Conservation (phyloP, 2,113 vertebrate genomes). For the Tichodroma muraria region DNA sequence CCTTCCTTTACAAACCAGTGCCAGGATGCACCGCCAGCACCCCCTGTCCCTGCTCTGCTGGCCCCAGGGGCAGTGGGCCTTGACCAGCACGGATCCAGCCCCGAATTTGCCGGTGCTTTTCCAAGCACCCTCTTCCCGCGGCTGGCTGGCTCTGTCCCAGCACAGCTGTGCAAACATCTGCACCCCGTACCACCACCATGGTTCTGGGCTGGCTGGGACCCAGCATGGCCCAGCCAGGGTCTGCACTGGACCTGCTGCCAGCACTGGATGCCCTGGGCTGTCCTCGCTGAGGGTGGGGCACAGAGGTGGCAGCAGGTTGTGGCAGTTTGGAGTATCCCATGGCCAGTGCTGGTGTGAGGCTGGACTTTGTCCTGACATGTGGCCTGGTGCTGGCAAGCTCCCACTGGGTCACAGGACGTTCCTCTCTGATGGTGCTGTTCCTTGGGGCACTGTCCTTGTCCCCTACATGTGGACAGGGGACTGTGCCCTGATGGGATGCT, state of each 20-base stretch:
- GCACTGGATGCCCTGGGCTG: rapidly evolving
- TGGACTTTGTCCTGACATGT: neutral
- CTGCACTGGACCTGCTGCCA: neutral
- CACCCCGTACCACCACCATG: rapidly evolving
- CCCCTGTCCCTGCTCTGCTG: neutral
- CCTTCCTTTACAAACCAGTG: neutral
- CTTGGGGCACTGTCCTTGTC: neutral
- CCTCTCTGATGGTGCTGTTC: rapidly evolving
- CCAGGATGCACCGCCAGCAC: neutral
- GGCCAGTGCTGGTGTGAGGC: rapidly evolving
- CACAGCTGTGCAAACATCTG: conserved; percentile 26
- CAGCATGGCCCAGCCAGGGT: rapidly evolving
- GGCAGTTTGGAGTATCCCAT: rapidly evolving
- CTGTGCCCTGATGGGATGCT: neutral
- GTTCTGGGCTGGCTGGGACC: neutral
- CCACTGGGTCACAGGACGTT: rapidly evolving
- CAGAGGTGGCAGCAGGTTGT: neutral
- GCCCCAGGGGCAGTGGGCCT: neutral
- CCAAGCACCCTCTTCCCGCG: neutral
- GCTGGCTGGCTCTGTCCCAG: neutral
- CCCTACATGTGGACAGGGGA: neutral
- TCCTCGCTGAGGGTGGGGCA: rapidly evolving
- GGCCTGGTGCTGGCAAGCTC: neutral
- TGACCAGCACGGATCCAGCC: neutral
- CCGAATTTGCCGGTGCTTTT: neutral